Percentiles rank a stretch among this genome's conserved stretches.
phyloP scores from a whole-genome alignment of 2,113 vertebrate genomes.

The Pseudopodoces humilis region DNA sequence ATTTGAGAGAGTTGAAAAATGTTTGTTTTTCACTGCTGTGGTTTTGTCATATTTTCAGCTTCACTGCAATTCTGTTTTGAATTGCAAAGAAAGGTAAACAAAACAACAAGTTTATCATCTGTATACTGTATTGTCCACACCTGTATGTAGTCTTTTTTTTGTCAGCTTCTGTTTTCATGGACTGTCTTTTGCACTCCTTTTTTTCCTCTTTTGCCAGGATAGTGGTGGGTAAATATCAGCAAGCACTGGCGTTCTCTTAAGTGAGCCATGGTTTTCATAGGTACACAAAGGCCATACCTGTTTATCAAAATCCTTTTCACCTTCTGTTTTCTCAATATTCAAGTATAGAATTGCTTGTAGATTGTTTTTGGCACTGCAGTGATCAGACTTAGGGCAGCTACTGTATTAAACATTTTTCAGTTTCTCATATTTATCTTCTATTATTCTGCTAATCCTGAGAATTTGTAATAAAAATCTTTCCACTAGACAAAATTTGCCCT shows the following conservation, averaged over 20 bases:
- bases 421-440: not conserved
- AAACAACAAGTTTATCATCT: not conserved
- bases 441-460: not conserved
- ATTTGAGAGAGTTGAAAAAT: not conserved
- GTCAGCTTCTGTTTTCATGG: not conserved
- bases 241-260: not conserved
- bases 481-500: not conserved
- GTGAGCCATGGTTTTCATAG: not conserved
- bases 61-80: not conserved
- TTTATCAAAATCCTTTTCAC: conserved; percentile 34
- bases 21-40: not conserved
- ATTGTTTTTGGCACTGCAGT: conserved; percentile 45
- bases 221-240: not conserved
- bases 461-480: not conserved
- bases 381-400: not conserved
- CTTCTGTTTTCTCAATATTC: conserved; percentile 27
- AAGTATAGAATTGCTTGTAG: not conserved
- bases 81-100: conserved; percentile 15
- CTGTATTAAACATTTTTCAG: not conserved
- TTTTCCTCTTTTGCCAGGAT: not conserved
- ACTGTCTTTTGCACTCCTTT: not conserved
- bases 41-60: conserved; percentile 3
- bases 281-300: not conserved
- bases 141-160: not conserved
- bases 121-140: not conserved